Percentiles rank a stretch among this genome's conserved stretches.
Conservation (phyloP, 1,140 invertebrate species). For the Drosophila varians region DNA sequence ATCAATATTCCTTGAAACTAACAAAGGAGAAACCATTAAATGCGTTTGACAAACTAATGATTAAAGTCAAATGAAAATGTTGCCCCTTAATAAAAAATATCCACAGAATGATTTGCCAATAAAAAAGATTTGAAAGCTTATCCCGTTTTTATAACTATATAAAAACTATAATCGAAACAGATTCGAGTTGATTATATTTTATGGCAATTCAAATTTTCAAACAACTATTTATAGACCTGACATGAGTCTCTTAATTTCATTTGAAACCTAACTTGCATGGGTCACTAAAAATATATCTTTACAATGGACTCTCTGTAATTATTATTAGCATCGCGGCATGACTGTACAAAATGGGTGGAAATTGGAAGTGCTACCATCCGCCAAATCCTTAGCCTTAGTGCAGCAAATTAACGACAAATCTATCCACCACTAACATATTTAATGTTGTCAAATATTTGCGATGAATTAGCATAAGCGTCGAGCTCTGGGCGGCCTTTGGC, state of each 20-base stretch:
- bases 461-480: slow-evolving; percentile 28
- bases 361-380: slow-evolving; percentile 2
- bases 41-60: slow-evolving; percentile 2
- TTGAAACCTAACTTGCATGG: background rate
- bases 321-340: slow-evolving; percentile 25
- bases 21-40: slow-evolving; percentile 24
- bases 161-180: background rate
- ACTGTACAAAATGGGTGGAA: slow-evolving; percentile 20
- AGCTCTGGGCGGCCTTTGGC: slow-evolving; percentile 6
- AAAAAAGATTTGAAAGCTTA: background rate
- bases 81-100: too few relatives aligned
- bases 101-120: too few relatives aligned
- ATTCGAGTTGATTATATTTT: background rate
- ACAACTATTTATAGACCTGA: too few relatives aligned
- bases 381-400: slow-evolving; percentile 21
- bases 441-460: slow-evolving; percentile 36
- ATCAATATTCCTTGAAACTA: slow-evolving; percentile 28
- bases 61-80: background rate
- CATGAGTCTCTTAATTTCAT: too few relatives aligned
- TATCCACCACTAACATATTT: slow-evolving; percentile 28
- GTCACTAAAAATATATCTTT: slow-evolving; percentile 22
- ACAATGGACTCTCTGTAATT: background rate
- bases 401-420: slow-evolving; percentile 20
- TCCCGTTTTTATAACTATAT: background rate
- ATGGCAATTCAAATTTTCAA: background rate